Base-by-base conservation (phyloP, 2,888 invertebrate genomes). In the Antitype chi region DNA sequence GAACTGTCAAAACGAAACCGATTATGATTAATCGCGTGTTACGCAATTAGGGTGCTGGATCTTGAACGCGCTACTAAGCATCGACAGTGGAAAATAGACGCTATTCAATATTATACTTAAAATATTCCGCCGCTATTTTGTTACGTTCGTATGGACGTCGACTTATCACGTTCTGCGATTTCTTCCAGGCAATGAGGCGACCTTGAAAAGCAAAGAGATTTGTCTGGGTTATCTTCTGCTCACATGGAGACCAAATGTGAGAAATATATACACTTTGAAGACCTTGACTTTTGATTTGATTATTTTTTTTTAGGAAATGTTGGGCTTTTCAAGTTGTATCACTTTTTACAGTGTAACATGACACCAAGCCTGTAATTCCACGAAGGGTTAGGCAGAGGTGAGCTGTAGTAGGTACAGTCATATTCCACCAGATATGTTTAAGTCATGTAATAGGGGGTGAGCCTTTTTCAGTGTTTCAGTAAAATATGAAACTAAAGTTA, bases 251-350 rank as follows among this genome's bases (percentile, higher is more conserved):
- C 32, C 43, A n/a, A 28, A 71, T 43, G 38, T 57, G 49, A 78
- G 20, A 43, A 63, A 71, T 80, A 55, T 63, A 6, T 63, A 20
- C 72, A 79, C 20, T 55, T 63, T 28, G n/a, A 28, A n/a, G n/a
- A 13, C 20, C 47, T 70, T 63, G 71, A 52, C 43, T 13, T 55
- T 43, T 6, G 15, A 38, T 49, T 55, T 49, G 20, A 28, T 77
- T 32, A 20, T 7, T 32, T 59, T 2, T 59, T 74, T 20, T 66
- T 38, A 28, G 5, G n/a, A n/a, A 53, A 68, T 25, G 25, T 47
- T 53, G 20, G 5, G 13, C 9, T 74, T 7, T n/a, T 38, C 20
- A 52, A 11, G 32, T 9, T 23, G 9, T 15, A 13, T 15, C 23
- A 28, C 5, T 47, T 20, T 60, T 60, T 32, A 11, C 17, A 20